Percentiles rank a stretch among this genome's conserved stretches.
These are phyloP conservation scores for Cyanocitta stelleri DNA, from an alignment of 2,113 vertebrate genomes.

Conservation along the genomic window DNA sequence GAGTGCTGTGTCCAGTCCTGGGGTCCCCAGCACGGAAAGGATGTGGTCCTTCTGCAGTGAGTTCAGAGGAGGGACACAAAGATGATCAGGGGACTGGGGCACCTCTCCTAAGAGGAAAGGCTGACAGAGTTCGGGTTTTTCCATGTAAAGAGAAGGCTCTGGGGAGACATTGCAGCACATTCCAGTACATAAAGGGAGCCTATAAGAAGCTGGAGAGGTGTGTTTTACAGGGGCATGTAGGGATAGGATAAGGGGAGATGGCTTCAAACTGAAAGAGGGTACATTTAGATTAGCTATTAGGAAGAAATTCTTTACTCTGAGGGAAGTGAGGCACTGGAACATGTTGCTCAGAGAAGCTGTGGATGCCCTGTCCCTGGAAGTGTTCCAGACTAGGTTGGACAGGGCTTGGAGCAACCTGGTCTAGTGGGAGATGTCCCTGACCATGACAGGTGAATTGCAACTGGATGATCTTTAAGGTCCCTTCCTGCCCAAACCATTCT, in stretches of 20 bases:
- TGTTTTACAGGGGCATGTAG: not conserved
- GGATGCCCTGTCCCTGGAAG: not conserved
- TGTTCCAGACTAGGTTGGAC: not conserved
- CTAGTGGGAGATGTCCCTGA: not conserved
- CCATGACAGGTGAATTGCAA: not conserved
- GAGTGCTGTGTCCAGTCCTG: not conserved
- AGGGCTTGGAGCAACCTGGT: not conserved
- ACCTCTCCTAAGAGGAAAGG: not conserved
- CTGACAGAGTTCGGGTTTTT: not conserved
- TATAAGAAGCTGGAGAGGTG: not conserved
- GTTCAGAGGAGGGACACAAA: not conserved
- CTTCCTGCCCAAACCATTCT: not conserved
- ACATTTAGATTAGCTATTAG: not conserved
- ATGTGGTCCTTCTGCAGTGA: not conserved
- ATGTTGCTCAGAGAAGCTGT: not conserved
- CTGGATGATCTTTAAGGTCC: not conserved
- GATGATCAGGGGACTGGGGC: not conserved
- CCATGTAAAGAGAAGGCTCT: not conserved
- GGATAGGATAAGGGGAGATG: not conserved
- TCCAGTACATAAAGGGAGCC: not conserved
- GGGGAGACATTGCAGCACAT: rapidly evolving
- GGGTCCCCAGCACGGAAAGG: rapidly evolving
- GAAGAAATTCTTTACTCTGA: not conserved
- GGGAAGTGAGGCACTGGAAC: not conserved
- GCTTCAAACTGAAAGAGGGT: not conserved